Evolutionary conservation across 2,888 invertebrate species (phyloP), one percentile per base, ranked within the genome.

Genomic region (Azorinus chamasolen): DNA sequence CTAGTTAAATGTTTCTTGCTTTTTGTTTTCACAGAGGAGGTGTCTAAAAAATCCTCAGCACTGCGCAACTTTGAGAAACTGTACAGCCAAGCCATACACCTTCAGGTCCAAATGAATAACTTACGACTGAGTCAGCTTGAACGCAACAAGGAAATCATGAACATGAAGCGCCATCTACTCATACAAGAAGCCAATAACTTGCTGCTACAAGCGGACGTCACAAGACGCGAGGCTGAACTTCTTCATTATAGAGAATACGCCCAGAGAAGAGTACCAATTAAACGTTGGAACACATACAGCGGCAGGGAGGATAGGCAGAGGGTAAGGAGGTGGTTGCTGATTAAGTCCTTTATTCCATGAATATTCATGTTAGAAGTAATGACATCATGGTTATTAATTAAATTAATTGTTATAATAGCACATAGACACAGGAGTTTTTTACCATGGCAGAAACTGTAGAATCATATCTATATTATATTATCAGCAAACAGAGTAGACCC

Each of bases 141-240:
- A 72, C 83, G 92, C 5, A 91, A 91, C 85, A 88, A 89, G 62
- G 89, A 91, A 72, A 90, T 92, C 27, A 88, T 90, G 87, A 87
- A 88, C 54, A 87, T 92, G 87, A 91, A 91, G 74, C 83, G 91
- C 24, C 92, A 91, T 76, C 87, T 91, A 58, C 77, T 91, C 62
- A 80, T 88, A 48, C 77, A 92, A 75, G 91, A 92, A 80, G 92
- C 91, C 6, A 91, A 88, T 81, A 91, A 92, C 73, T 83, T 91
- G 37, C 84, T 92, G 39, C 84, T 92, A 46, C 89, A 90, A 73
- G 90, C 91, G 8, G 90, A 91, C 75, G 88, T 91, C 43, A 87
- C 90, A 5, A 75, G 90, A 16, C 83, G 90, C 5, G 90, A 90
- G 70, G 84, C 90, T 18, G 90, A 91, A 69, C 85, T 92, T 51